Base-by-base conservation (phyloP, 2,113 vertebrate species). In the Amphilophus citrinellus region DNA sequence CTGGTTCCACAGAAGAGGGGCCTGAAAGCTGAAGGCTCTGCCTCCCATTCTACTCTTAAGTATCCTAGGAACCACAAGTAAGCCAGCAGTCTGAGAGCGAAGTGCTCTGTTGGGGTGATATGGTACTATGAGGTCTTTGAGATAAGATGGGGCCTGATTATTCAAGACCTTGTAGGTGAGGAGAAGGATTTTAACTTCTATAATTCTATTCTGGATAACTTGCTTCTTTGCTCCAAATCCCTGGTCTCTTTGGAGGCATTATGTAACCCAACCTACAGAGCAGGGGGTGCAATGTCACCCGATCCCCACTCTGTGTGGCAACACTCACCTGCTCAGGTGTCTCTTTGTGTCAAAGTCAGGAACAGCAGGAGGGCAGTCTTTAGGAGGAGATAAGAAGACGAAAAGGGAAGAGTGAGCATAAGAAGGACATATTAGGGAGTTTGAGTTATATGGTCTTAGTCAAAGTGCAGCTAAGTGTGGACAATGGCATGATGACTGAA, bases 301-400 rank as follows among this genome's bases (percentile, higher is more conserved):
- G 95, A 96, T 95, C 93, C 86, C 59, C 68, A 10, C 59, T 61
- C 84, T 20, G 22, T 71, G 86, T 57, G 61, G 87, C 81, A 77
- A 89, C 63, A 27, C 87, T 88, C 61, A 89, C 61, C 91, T 84
- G 83, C 93, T 96, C 95, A 92, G 94, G 91, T 96, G 87, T 96
- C 95, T 59, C 61, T 80, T 68, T 88, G 76, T 84, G 73, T n/a
- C 32, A 39, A 35, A 83, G 80, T 14, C 17, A 83, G 81, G 11
- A 75, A 71, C 62, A 3, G 27, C 80, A 81, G 71, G 62, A 73
- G 76, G 66, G 37, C 60, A 42, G 58, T 79, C 60, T 61, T 35
- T 62, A 35, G 10, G 32, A 60, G 24, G 56, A 57, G 44, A 65
- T 18, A 59, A 58, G 20, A 22, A 42, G 35, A 61, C 56, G 47